phyloP scores from a whole-genome alignment of 2,113 vertebrate species.

The Orycteropus afer region DNA sequence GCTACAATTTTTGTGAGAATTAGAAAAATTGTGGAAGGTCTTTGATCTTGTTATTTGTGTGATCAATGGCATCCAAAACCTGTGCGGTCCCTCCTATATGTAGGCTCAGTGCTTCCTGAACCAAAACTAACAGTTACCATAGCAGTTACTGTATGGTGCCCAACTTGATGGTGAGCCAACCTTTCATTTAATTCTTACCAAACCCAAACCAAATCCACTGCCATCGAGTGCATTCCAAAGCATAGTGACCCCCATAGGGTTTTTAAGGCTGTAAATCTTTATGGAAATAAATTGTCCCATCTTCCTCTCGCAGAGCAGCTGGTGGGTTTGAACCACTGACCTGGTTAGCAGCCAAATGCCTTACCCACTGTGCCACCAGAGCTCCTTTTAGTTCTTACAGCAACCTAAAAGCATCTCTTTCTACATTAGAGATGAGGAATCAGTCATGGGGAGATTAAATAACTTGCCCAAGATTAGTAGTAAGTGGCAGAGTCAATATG shows the following conservation, averaged over 20 bases:
- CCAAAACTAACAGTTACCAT: neutral
- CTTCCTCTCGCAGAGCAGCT: too few species aligned
- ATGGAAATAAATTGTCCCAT: too few species aligned
- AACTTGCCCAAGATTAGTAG: neutral
- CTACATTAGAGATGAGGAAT: neutral
- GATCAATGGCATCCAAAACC: neutral
- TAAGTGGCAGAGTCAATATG: neutral
- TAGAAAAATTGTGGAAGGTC: neutral
- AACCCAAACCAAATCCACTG: too few species aligned
- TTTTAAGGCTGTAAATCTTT: too few species aligned
- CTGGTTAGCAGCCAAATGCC: too few species aligned
- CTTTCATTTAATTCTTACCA: too few species aligned
- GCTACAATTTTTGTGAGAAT: neutral
- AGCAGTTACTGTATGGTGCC: neutral
- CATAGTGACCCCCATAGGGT: too few species aligned
- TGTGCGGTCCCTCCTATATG: neutral
- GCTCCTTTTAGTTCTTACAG: neutral
- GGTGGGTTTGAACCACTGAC: too few species aligned
- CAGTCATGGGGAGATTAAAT: neutral
- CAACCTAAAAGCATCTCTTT: neutral
- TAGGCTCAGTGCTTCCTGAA: neutral
- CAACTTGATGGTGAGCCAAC: neutral
- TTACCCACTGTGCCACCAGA: too few species aligned
- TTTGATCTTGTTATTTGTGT: neutral
- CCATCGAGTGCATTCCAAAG: too few species aligned